Percentiles rank a stretch among this genome's conserved stretches.
These are phyloP conservation scores for Petrocephalus zakoni DNA, from an alignment of 2,113 vertebrate species.

Conservation along the genomic window DNA sequence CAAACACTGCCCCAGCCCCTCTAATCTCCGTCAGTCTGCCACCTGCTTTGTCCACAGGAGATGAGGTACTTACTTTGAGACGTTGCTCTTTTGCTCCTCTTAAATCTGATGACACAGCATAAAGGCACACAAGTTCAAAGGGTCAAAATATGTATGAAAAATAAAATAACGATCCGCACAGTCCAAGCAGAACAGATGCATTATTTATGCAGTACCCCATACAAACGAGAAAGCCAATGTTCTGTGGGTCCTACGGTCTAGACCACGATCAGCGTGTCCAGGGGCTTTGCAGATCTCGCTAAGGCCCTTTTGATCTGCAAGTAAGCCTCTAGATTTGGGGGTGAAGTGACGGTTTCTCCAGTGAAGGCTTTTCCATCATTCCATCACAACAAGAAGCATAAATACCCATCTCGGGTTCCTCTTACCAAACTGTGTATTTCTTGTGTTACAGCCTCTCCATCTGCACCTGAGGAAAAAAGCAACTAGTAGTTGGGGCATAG, in stretches of 20 bases:
- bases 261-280: neutral
- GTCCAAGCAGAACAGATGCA: neutral
- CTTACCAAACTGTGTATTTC: neutral
- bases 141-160: neutral
- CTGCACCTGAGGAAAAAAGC: neutral
- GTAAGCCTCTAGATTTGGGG: neutral
- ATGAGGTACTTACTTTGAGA: neutral
- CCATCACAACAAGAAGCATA: neutral
- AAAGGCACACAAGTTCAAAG: neutral
- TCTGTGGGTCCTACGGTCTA: neutral
- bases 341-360: neutral
- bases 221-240: neutral
- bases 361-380: neutral
- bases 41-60: neutral
- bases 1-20: neutral
- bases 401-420: neutral
- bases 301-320: neutral
- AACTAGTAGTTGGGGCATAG: neutral
- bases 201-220: neutral
- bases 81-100: neutral
- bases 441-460: neutral
- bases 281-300: neutral
- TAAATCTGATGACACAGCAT: neutral
- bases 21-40: neutral
- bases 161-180: neutral